A percentile compares a stretch with the other conserved stretches of the same genome.
Conservation (phyloP, 2,888 invertebrate species). For the Noctua janthina region DNA sequence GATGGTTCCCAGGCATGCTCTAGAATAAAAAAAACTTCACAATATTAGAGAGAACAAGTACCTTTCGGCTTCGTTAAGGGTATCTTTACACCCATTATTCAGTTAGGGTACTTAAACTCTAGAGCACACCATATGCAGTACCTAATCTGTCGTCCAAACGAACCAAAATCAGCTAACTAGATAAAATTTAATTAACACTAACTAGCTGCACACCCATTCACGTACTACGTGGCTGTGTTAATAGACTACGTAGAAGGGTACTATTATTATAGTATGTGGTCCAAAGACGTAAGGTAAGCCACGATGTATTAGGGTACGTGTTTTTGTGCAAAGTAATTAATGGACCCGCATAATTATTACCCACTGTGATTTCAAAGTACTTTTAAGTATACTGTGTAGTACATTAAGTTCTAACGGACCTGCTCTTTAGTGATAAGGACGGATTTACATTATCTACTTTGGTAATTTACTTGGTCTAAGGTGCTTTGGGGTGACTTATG, state of each 20-base stretch:
- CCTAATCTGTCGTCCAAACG: background rate
- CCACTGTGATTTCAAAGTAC: conserved; percentile 41
- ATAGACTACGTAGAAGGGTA: conserved; percentile 13
- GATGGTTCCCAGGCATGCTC: no score
- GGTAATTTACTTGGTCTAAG: conserved; percentile 20
- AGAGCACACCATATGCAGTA: background rate
- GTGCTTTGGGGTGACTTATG: background rate
- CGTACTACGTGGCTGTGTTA: conserved; percentile 14
- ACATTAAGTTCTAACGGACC: conserved; percentile 40
- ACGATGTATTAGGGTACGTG: conserved; percentile 44
- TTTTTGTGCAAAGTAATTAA: conserved; percentile 56
- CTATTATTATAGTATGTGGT: conserved; percentile 44
- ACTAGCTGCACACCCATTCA: conserved; percentile 4
- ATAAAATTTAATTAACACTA: conserved; percentile 33
- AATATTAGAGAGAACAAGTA: no score
- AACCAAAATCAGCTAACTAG: conserved; percentile 27
- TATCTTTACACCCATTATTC: no score
- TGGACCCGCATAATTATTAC: conserved; percentile 54
- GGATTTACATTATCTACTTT: conserved; percentile 45
- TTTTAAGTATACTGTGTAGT: conserved; percentile 41
- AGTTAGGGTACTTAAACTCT: background rate
- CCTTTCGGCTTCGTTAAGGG: no score
- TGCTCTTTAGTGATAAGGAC: conserved; percentile 35
- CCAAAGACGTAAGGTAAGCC: conserved; percentile 27
- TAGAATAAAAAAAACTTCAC: no score